Conservation (phyloP, 2,113 vertebrate species). For the Heterocephalus glaber region DNA sequence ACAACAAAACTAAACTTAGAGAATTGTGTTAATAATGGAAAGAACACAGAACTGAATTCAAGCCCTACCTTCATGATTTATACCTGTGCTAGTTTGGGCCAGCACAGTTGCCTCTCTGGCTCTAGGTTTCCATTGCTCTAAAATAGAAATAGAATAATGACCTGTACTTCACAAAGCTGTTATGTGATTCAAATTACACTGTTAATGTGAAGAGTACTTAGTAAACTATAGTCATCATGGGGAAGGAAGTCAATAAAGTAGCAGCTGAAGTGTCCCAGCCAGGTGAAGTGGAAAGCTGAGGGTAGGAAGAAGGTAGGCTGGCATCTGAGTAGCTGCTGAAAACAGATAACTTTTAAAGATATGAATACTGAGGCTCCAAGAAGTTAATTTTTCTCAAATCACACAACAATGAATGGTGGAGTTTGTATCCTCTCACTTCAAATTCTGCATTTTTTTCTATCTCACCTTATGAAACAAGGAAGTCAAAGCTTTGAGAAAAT, state of each 20-base stretch:
- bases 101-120: no score
- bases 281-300: background rate
- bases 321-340: background rate
- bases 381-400: background rate
- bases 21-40: background rate
- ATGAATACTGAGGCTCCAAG: background rate
- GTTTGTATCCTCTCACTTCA: background rate
- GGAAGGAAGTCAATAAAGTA: background rate
- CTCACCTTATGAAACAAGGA: background rate
- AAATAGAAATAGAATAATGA: background rate
- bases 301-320: background rate
- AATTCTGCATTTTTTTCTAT: background rate
- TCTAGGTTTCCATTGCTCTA: background rate
- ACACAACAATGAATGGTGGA: background rate
- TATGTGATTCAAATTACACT: background rate
- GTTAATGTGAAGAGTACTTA: background rate
- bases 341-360: background rate
- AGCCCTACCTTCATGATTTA: background rate
- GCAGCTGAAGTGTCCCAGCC: background rate
- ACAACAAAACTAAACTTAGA: background rate
- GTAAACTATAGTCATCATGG: background rate
- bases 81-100: background rate
- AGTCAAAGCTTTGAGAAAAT: background rate
- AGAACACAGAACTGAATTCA: background rate
- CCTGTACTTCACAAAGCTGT: background rate